Percentiles rank a stretch among this genome's conserved stretches.
These are phyloP conservation scores for Thalassoma bifasciatum DNA, from an alignment of 2,113 vertebrate genomes.

Conservation along the genomic window DNA sequence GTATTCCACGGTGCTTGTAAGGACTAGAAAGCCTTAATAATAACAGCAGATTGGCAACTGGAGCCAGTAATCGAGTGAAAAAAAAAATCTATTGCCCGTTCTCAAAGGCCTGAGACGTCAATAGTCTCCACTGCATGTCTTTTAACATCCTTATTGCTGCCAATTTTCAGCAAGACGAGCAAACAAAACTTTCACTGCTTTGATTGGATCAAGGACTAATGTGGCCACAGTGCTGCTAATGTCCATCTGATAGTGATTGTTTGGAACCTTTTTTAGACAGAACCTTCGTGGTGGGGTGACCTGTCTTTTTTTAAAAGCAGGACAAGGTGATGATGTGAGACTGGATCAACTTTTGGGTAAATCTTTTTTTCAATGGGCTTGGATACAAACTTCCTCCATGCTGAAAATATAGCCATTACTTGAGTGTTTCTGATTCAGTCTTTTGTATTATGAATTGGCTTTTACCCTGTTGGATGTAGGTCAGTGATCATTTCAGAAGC, in stretches of 20 bases:
- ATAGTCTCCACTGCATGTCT: slow-evolving; percentile 60
- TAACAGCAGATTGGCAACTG: slow-evolving; percentile 49
- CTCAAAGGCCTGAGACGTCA: slow-evolving; percentile 58
- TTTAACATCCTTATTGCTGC: slow-evolving; percentile 61
- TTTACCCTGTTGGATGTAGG: background rate
- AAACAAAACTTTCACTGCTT: slow-evolving; percentile 41
- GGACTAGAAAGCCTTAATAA: slow-evolving; percentile 57
- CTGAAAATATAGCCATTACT: no score
- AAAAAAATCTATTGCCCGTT: slow-evolving; percentile 56
- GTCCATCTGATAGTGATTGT: slow-evolving; percentile 32
- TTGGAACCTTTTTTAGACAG: background rate
- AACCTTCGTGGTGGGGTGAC: background rate
- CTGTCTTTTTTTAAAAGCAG: background rate
- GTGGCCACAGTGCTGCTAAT: slow-evolving; percentile 9
- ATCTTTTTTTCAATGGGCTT: no score
- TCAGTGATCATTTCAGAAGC: background rate
- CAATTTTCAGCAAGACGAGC: slow-evolving; percentile 50
- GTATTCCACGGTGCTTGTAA: slow-evolving; percentile 49
- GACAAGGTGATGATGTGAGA: background rate
- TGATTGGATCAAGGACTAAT: slow-evolving; percentile 46
- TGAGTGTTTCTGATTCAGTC: no score
- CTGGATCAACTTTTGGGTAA: slow-evolving; percentile 2
- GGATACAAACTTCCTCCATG: no score
- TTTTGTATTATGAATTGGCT: no score
- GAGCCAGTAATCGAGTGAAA: slow-evolving; percentile 53